Evolutionary conservation across 2,888 invertebrate species (phyloP).

Genomic region (Pammene fasciana): DNA sequence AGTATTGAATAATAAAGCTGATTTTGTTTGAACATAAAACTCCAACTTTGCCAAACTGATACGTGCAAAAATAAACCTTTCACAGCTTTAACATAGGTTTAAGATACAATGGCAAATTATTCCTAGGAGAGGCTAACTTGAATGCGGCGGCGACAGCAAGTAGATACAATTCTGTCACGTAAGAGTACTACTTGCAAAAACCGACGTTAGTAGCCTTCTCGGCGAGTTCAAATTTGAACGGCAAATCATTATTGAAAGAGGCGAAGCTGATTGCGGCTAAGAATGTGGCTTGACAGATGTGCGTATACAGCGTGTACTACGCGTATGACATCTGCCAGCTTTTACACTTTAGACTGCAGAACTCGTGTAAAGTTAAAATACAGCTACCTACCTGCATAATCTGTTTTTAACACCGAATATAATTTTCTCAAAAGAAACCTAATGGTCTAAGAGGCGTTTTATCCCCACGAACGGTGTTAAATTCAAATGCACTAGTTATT

Average conservation of each 20-base stretch:
- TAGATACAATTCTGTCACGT: neutral
- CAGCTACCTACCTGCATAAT: too few relatives aligned
- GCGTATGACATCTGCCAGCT: constrained; percentile 23
- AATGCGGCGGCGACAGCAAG: neutral
- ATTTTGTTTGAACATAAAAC: neutral
- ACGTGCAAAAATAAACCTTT: neutral
- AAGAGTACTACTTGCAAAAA: neutral
- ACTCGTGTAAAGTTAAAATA: too few relatives aligned
- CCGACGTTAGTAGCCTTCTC: accelerated
- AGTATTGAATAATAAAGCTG: constrained; percentile 8
- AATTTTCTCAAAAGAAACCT: too few relatives aligned
- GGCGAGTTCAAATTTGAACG: neutral
- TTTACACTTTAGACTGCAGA: neutral
- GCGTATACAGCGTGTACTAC: too few relatives aligned
- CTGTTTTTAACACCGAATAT: too few relatives aligned
- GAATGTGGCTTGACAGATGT: constrained; percentile 30
- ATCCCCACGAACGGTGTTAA: too few relatives aligned
- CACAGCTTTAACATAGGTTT: neutral
- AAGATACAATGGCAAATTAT: neutral
- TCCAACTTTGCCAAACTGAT: neutral
- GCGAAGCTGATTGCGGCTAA: neutral
- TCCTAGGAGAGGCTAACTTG: neutral
- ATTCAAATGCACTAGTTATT: too few relatives aligned
- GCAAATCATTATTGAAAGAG: neutral
- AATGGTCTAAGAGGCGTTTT: too few relatives aligned